A percentile compares a stretch with the other conserved stretches of the same genome.
These are phyloP conservation scores for Sphaerophoria rueppellii DNA, from an alignment of 2,888 invertebrate species.

Conservation along the genomic window DNA sequence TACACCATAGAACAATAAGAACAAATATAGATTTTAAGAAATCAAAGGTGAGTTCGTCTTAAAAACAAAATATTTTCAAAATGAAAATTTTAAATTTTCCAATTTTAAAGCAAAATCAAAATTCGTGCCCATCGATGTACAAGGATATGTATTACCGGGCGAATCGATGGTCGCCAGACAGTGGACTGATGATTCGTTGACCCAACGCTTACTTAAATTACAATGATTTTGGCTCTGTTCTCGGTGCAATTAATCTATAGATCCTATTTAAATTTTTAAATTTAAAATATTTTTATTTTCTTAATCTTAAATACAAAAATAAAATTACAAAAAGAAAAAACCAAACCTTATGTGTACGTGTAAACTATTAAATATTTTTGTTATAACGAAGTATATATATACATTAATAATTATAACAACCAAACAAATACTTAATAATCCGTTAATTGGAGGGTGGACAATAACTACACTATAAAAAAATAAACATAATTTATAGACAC, in stretches of 20 bases:
- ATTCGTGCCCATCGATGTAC: slow-evolving; percentile 93
- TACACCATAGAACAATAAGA: slow-evolving; percentile 96
- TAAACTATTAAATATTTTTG: slow-evolving; percentile 69
- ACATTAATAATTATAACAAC: slow-evolving; percentile 57
- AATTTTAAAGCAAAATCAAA: slow-evolving; percentile 81
- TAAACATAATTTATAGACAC: slow-evolving; percentile 71
- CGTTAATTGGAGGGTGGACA: slow-evolving; percentile 82
- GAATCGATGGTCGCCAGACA: slow-evolving; percentile 82
- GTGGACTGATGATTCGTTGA: slow-evolving; percentile 81
- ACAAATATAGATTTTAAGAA: slow-evolving; percentile 98
- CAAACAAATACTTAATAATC: slow-evolving; percentile 63
- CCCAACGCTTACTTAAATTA: slow-evolving; percentile 75
- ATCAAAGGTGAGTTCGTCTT: slow-evolving; percentile 81
- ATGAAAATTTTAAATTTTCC: not conserved
- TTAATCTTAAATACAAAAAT: slow-evolving; percentile 28
- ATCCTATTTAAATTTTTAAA: slow-evolving; percentile 38
- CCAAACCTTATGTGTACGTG: slow-evolving; percentile 53
- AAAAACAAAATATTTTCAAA: not conserved
- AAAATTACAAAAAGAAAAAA: slow-evolving; percentile 46
- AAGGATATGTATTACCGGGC: slow-evolving; percentile 93
- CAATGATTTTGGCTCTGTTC: slow-evolving; percentile 59
- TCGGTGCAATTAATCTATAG: slow-evolving; percentile 64
- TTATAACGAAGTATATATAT: slow-evolving; percentile 41
- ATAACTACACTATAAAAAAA: slow-evolving; percentile 78
- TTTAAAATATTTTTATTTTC: too few species aligned